These are phyloP conservation scores for Mesocricetus auratus DNA, from an alignment of 2,113 vertebrate species.

Conservation along the genomic window DNA sequence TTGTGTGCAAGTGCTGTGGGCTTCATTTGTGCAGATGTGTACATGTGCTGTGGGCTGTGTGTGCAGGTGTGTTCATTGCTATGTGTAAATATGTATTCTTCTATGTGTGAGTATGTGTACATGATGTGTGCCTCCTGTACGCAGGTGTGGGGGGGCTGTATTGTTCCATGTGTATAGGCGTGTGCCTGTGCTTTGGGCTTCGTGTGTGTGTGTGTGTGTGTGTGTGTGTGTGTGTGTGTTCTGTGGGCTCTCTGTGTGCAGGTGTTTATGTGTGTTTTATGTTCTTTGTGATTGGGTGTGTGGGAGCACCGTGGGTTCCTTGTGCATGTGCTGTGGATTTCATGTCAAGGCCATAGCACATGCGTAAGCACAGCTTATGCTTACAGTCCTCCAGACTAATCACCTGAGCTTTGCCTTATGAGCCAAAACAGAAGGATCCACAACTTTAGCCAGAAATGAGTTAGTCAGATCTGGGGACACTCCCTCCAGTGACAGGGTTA, in stretches of 20 bases:
- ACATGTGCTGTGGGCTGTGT: neutral
- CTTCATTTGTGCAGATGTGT: neutral
- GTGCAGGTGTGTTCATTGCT: neutral
- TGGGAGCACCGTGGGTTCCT: neutral
- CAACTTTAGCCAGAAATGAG: too few relatives aligned
- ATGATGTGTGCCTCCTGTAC: neutral
- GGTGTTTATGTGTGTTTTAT: too few relatives aligned
- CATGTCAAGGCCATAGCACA: fast-evolving
- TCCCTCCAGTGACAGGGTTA: neutral
- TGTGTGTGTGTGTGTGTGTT: too few relatives aligned
- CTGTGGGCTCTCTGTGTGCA: neutral
- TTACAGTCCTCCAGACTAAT: fast-evolving
- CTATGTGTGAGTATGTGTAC: too few relatives aligned
- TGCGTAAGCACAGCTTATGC: neutral
- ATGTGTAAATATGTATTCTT: too few relatives aligned
- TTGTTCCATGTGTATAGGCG: neutral
- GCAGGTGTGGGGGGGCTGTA: neutral
- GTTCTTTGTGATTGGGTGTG: neutral
- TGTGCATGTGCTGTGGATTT: too few relatives aligned
- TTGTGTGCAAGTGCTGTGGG: neutral
- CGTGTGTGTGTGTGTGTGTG: neutral
- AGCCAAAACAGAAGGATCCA: fast-evolving
- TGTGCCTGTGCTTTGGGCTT: neutral
- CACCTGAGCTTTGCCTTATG: fast-evolving
- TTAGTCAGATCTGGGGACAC: neutral